Evolutionary conservation across 2,888 invertebrate species (phyloP), one percentile per base, ranked within the genome.

Genomic region (Temnothorax unifasciatus): DNA sequence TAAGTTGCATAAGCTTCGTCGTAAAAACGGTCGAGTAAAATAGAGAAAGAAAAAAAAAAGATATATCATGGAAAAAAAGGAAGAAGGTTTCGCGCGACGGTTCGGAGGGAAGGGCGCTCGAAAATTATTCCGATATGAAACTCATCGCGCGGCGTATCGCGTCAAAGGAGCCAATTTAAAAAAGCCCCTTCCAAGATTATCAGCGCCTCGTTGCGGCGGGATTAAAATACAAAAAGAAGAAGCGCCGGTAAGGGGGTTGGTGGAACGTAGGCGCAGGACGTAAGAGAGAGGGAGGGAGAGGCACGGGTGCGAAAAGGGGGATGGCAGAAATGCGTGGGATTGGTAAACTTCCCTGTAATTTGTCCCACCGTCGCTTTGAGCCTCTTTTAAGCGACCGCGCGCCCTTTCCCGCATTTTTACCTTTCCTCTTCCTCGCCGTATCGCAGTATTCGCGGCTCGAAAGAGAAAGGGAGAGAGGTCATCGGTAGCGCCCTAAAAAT

Each of bases 141-240:
- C 94, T 94, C 94, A 93, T 94, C 93, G 92, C 93, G 92, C 92
- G 91, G 90, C 85, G 91, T 91, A 91, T 92, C 89, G 92, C 92
- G 92, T 95, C 94, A 95, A 95, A 95, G 94, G 91, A 94, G 92
- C 93, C 94, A 95, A 95, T 95, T 95, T 95, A 94, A 94, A 94
- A 92, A 94, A 94, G 93, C 92, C 94, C 92, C 93, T 93, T 93
- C 93, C 93, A 93, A 94, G 94, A 94, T 93, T 94, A 93, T 92
- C 92, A 89, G 90, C 86, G 90, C 88, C 87, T 88, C 88, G 88
- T 89, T 91, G 88, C 86, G 89, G 87, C 84, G 88, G 88, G 88
- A 90, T 90, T 90, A 90, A 90, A 90, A 89, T 86, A 89, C 86
- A 89, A 84, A 85, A 76, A 71, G 74, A 76, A 59, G 59, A 83